Evolutionary conservation across 2,113 vertebrate species (phyloP).

Genomic region (Cepphus grylle): DNA sequence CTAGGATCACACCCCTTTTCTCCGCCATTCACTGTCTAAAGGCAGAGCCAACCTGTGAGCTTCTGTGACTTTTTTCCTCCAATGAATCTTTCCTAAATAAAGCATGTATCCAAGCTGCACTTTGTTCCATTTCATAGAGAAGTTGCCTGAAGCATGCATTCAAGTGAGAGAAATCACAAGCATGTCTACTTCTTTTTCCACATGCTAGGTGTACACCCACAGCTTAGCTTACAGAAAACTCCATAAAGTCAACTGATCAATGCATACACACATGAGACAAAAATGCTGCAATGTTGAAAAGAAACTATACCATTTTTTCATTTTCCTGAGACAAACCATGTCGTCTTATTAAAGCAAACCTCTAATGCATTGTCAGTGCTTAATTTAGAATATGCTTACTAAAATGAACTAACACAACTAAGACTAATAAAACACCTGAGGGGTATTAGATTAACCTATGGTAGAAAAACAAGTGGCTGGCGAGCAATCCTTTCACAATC

Average conservation of each 20-base stretch:
- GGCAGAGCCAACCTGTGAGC: neutral
- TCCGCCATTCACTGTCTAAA: neutral
- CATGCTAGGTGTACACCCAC: neutral
- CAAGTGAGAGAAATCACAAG: neutral
- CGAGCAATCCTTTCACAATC: neutral
- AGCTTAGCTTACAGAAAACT: neutral
- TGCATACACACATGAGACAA: neutral
- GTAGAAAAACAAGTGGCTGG: neutral
- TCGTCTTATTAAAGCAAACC: neutral
- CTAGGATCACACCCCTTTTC: neutral
- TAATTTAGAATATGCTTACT: neutral
- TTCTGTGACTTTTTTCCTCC: neutral
- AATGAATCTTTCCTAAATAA: neutral
- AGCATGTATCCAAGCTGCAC: neutral
- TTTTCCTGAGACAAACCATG: neutral
- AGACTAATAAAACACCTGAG: neutral
- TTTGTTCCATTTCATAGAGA: neutral
- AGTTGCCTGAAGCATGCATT: neutral
- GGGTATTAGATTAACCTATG: neutral
- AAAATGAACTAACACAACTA: neutral
- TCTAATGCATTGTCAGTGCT: neutral
- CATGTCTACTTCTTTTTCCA: neutral
- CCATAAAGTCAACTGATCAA: neutral
- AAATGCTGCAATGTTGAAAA: neutral
- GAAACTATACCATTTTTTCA: neutral